Evolutionary conservation across 2,888 invertebrate species (phyloP).

Genomic region (Psylliodes chrysocephalus): DNA sequence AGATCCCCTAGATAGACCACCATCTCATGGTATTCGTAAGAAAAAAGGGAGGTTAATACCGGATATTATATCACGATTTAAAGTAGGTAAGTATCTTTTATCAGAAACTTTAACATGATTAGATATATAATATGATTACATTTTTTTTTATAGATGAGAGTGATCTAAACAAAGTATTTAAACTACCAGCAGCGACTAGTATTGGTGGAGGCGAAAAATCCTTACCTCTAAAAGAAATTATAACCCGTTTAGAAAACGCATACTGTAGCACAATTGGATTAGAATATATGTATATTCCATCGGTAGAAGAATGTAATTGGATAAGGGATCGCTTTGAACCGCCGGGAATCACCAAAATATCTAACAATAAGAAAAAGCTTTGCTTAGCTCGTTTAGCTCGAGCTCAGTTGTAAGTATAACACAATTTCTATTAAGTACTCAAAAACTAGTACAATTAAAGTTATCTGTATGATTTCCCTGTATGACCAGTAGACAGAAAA

Average conservation of each 20-base stretch:
- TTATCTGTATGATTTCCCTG: no score
- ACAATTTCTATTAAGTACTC: no score
- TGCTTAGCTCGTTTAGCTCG: constrained; percentile 93
- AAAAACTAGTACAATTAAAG: no score
- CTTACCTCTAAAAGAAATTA: constrained; percentile 92
- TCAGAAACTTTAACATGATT: no score
- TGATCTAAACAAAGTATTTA: constrained; percentile 95
- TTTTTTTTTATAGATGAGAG: constrained; percentile 71
- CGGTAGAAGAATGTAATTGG: constrained; percentile 98
- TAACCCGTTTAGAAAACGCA: constrained; percentile 88
- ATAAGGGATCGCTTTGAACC: constrained; percentile 95
- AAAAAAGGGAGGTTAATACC: constrained; percentile 54
- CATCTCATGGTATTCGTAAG: constrained; percentile 60
- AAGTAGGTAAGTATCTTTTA: constrained; percentile 53
- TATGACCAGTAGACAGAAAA: no score
- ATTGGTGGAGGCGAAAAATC: constrained; percentile 92
- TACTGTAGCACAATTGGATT: constrained; percentile 98
- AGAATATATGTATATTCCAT: constrained; percentile 99
- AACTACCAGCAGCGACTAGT: constrained; percentile 95
- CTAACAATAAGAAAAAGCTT: constrained; percentile 88
- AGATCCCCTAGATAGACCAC: constrained; percentile 90
- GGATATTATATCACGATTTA: constrained; percentile 44
- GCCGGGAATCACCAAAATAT: constrained; percentile 86
- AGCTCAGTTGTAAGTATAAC: constrained; percentile 65
- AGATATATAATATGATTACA: not conserved